Evolutionary conservation across 2,797 vertebrate genomes (phyloP), one percentile per base, ranked within the genome.

Genomic region (Vultur gryphus): DNA sequence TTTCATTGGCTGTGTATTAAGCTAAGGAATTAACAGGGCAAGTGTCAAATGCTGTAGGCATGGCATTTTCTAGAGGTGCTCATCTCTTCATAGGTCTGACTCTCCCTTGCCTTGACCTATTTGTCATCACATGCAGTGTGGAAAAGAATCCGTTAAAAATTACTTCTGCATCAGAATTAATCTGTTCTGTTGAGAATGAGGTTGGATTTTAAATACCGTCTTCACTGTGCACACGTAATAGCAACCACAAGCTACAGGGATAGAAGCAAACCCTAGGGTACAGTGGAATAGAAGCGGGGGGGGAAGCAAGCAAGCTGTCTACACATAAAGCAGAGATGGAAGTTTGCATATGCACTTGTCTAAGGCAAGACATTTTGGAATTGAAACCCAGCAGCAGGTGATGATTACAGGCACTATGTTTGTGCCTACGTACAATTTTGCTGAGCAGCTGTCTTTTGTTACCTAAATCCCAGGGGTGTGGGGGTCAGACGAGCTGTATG

Each of bases 261-360:
- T 11, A 31, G 43, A 18, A 58, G 52, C 33, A 35, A 90, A 55
- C 25, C 16, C 31, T 7, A 3, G 64, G 11, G 52, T 37, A 10
- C 29, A 20, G 58, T 49, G 55, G 33, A 64, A n/a, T 6, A 49
- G 72, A 25, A n/a, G 33, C 1, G 16, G 13, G 3, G 23, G 26
- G 39, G 48, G 6, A 17, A 48, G 41, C 11, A 41, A 24, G 29
- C 10, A 43, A 59, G 24, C 23, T 55, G 33, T 18, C 51, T 15
- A 4, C 43, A 5, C 17, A 1, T 4, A 66, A 39, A 80, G 64
- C 52, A 48, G 75, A 37, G 64, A 4, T 72, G 39, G 79, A 76
- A 48, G 18, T 24, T 11, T 62, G n/a, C 6, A 3, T 46, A 6
- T 33, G n/a, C 1, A 0, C 51, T 52, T 72, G 48, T n/a, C 1